These are phyloP conservation scores for Odontocolon sp. DNA, from an alignment of 2,888 invertebrate genomes.

Conservation along the genomic window DNA sequence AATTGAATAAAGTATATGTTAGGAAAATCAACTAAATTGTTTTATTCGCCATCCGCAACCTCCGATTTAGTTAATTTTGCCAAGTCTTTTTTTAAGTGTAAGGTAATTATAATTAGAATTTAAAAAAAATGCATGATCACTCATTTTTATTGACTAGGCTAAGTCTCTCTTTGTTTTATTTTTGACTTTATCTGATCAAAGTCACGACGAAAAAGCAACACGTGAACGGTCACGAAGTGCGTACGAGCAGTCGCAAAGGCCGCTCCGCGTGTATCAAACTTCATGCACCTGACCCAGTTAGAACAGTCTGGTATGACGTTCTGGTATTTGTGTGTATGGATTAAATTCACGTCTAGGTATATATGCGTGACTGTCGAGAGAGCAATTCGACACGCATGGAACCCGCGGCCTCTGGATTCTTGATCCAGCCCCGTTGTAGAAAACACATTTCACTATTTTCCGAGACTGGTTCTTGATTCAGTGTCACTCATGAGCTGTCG, in stretches of 20 bases:
- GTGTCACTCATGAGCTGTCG: too few relatives aligned
- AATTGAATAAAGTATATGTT: too few relatives aligned
- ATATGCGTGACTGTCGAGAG: constrained; percentile 39
- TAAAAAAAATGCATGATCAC: too few relatives aligned
- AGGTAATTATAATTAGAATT: too few relatives aligned
- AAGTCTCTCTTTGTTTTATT: too few relatives aligned
- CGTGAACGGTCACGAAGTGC: constrained; percentile 54
- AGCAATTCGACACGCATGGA: constrained; percentile 58
- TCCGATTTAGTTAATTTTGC: too few relatives aligned
- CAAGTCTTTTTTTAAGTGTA: too few relatives aligned
- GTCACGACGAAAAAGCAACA: constrained; percentile 13
- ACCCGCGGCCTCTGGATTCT: neutral
- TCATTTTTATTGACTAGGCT: too few relatives aligned
- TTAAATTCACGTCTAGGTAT: constrained; percentile 13
- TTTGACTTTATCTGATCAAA: too few relatives aligned
- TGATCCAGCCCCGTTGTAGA: constrained; percentile 39
- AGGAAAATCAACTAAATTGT: too few relatives aligned
- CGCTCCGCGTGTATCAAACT: constrained; percentile 32
- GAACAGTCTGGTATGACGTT: constrained; percentile 51
- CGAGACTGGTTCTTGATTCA: constrained; percentile 65
- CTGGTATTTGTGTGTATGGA: constrained; percentile 17
- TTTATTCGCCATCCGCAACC: too few relatives aligned
- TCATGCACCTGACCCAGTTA: constrained; percentile 72
- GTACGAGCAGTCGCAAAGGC: constrained; percentile 56
- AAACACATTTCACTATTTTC: constrained; percentile 69